Percentiles rank a stretch among this genome's conserved stretches.
Evolutionary conservation across 2,113 vertebrate genomes (phyloP).

Genomic region (Patagioenas fasciata): DNA sequence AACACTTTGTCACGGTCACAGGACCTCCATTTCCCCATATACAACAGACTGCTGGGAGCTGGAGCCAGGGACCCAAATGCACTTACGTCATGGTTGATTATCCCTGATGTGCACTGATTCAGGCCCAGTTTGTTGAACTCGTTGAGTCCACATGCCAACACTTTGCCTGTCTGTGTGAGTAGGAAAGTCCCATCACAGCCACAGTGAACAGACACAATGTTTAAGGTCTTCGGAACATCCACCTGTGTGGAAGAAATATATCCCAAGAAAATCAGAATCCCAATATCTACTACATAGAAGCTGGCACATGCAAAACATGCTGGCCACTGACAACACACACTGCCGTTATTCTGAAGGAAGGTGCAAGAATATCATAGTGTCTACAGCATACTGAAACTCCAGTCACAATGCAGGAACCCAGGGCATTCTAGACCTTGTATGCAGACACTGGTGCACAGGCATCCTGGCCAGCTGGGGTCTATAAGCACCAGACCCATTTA

Average conservation of each 20-base stretch:
- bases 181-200: constrained; percentile 94
- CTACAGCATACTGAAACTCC: background rate
- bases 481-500: background rate
- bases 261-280: constrained; percentile 1
- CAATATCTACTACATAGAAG: background rate
- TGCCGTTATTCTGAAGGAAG: background rate
- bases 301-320: background rate
- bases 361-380: background rate
- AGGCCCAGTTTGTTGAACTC: constrained; percentile 96
- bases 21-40: background rate
- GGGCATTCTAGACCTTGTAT: background rate
- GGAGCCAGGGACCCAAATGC: background rate
- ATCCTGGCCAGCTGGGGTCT: background rate
- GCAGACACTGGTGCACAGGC: background rate
- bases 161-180: constrained; percentile 92
- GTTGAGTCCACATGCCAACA: constrained; percentile 95
- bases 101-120: constrained; percentile 92
- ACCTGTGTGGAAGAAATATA: constrained; percentile 76
- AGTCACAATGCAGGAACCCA: background rate
- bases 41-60: background rate
- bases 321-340: background rate
- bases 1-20: background rate
- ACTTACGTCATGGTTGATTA: constrained; percentile 90
- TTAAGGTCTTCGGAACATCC: constrained; percentile 87
- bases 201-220: constrained; percentile 89